Evolutionary conservation across 2,888 invertebrate genomes (phyloP), one percentile per base, ranked within the genome.

Genomic region (Scotopteryx bipunctaria): DNA sequence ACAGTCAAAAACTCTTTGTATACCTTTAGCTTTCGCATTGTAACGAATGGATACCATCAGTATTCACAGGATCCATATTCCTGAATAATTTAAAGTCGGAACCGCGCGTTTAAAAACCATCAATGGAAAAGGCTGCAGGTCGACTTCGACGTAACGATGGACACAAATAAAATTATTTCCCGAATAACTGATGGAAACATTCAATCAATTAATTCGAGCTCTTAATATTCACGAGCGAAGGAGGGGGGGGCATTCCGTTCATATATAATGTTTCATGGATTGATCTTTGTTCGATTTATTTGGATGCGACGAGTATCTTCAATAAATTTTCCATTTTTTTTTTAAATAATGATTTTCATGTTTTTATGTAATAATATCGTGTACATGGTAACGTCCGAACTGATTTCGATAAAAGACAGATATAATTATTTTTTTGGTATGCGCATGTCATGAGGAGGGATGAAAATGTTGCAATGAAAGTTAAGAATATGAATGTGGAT

Each of bases 121-220:
- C 45, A 50, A 50, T 54, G 51, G 51, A 54, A 49, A 58, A 57
- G 57, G 55, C 52, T 52, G 57, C 57, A 55, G 59, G 59, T 57
- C 56, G 46, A 46, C 47, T 40, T 40, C 49, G 44, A 35, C 43
- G 48, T 55, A 55, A 50, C 57, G 54, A 45, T 15, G 44, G 25
- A 55, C 52, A 61, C 64, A 69, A 73, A 74, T 73, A 70, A 66
- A 71, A 73, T 72, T 67, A 74, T 65, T 57, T 60, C 56, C 47
- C 54, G 72, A 63, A 73, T 76, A 76, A 74, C 71, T 76, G 75
- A 73, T 72, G 69, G 63, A 49, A 60, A 57, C 69, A 66, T 66
- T 68, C 74, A 69, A 76, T 73, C 72, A 73, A 74, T 76, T 74
- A 71, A 69, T 71, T 66, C 64, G 48, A 57, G 62, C 61, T 64